Percentiles rank a stretch among this genome's conserved stretches.
phyloP scores from a whole-genome alignment of 2,797 vertebrate genomes.

The Acanthis flammea region DNA sequence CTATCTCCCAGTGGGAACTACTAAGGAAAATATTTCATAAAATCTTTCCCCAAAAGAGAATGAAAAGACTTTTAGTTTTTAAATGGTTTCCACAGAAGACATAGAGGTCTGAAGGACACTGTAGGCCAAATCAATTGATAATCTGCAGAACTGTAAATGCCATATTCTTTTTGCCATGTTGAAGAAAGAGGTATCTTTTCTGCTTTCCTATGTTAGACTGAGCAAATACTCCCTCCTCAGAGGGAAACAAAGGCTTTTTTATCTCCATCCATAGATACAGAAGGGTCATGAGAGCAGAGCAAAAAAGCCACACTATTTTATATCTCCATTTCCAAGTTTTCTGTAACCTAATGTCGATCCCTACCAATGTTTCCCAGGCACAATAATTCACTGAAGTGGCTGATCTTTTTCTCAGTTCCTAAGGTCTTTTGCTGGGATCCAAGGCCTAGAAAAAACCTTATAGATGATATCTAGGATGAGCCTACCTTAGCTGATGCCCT shows the following conservation, averaged over 20 bases:
- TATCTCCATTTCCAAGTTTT: background rate
- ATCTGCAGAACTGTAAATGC: background rate
- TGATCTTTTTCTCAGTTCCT: background rate
- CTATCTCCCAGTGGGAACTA: background rate
- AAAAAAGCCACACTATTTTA: background rate
- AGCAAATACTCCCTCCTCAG: background rate
- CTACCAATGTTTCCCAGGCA: background rate
- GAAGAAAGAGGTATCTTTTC: background rate
- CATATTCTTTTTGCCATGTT: background rate
- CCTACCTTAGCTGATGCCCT: background rate
- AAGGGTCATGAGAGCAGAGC: background rate
- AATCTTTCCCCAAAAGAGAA: background rate
- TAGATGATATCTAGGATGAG: background rate
- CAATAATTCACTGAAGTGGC: background rate
- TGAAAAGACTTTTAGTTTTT: background rate
- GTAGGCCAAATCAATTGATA: background rate
- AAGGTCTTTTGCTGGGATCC: background rate
- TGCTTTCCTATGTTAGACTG: background rate
- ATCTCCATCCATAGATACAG: background rate
- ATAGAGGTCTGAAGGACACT: background rate
- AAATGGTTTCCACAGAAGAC: background rate
- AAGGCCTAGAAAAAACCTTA: background rate
- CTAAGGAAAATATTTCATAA: background rate
- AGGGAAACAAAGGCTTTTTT: background rate
- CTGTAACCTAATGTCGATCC: background rate